Percentiles rank a stretch among this genome's conserved stretches.
Conservation (phyloP, 1,140 invertebrate genomes). For the Halictus rubicundus region DNA sequence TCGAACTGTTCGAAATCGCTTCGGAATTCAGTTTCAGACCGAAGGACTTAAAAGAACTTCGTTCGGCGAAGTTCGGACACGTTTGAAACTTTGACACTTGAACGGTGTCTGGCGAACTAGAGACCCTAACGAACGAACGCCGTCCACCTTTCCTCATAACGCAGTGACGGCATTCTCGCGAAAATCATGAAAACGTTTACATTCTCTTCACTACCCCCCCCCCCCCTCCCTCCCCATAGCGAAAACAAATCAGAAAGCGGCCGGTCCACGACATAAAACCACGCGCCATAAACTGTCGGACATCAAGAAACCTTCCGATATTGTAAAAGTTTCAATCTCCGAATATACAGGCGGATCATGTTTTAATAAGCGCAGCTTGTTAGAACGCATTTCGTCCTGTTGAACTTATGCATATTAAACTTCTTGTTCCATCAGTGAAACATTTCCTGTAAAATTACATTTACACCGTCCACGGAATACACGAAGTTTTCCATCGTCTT, state of each 20-base stretch:
- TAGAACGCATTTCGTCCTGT: neutral
- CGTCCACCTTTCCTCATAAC: slow-evolving; percentile 14
- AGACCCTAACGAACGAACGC: neutral
- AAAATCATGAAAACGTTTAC: neutral
- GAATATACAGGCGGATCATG: neutral
- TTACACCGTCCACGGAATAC: neutral
- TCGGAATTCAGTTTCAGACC: slow-evolving; percentile 41
- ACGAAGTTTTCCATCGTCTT: neutral
- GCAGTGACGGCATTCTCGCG: slow-evolving; percentile 17
- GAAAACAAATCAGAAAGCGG: slow-evolving; percentile 15
- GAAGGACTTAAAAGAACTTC: slow-evolving; percentile 46
- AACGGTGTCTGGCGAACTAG: slow-evolving; percentile 18
- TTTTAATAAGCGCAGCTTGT: neutral
- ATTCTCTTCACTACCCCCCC: too few species aligned
- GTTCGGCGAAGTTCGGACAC: slow-evolving; percentile 59
- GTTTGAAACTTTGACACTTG: slow-evolving; percentile 34
- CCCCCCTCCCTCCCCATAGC: too few species aligned
- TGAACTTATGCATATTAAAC: neutral
- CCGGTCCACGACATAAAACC: neutral
- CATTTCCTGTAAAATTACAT: neutral
- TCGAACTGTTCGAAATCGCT: slow-evolving; percentile 2
- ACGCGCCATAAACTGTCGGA: neutral
- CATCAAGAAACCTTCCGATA: neutral
- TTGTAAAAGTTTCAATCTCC: neutral
- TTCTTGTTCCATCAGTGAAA: neutral